These are phyloP conservation scores for Sinocyclocheilus rhinocerous DNA, from an alignment of 2,113 vertebrate species.

Conservation along the genomic window DNA sequence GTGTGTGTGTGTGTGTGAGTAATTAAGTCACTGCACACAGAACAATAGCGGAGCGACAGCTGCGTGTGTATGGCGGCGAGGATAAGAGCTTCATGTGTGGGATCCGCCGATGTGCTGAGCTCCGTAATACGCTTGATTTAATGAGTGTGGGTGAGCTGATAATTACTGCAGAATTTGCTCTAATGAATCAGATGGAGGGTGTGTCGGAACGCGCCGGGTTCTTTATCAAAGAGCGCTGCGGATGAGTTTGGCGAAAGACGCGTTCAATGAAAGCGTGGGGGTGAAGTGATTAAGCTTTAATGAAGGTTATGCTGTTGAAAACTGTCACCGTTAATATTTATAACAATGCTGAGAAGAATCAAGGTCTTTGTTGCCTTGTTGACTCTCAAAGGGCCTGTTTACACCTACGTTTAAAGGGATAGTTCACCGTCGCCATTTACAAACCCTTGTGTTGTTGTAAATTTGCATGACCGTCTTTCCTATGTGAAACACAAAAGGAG, in stretches of 20 bases:
- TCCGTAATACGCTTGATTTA: conserved; percentile 49
- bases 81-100: conserved; percentile 37
- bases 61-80: conserved; percentile 33
- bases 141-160: conserved; percentile 49
- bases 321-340: not conserved
- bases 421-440: not conserved
- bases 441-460: not conserved
- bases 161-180: conserved; percentile 51
- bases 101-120: not conserved
- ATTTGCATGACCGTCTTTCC: not conserved
- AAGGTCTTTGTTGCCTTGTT: not conserved
- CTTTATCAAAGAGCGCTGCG: conserved; percentile 18
- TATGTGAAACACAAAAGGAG: not conserved
- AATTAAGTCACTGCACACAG: conserved; percentile 52
- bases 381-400: not conserved
- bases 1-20: conserved; percentile 20
- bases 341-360: not conserved
- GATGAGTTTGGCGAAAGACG: not conserved
- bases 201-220: conserved; percentile 13
- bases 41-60: conserved; percentile 48
- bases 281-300: conserved; percentile 12
- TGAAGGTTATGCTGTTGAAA: not conserved
- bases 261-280: not conserved
- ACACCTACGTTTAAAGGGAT: not conserved
- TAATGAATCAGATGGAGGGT: conserved; percentile 48